Base-by-base conservation (phyloP, 2,888 invertebrate species). In the Omphaloscelis lunosa region DNA sequence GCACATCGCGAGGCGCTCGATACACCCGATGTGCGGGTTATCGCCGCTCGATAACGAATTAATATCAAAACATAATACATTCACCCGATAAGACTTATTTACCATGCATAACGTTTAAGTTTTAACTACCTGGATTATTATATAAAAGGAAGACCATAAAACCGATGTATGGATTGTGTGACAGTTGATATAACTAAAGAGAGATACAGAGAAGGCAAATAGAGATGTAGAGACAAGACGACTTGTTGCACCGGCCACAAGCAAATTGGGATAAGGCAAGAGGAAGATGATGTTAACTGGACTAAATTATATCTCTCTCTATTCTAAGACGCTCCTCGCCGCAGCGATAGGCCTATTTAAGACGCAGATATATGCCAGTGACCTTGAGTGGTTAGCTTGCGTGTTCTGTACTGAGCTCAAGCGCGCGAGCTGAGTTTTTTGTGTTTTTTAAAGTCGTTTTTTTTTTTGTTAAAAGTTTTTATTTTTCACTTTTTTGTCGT, bases 71-170 rank as follows among this genome's bases (percentile, higher is more conserved):
- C 88, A 86, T 81, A 77, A 83, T 78, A 86, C 86, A 82, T 72
- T 85, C 73, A 72, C 59, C 58, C 72, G 85, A 87, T 87, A 88
- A 80, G 85, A 79, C 76, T 88, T 88, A 85, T 88, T 88, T 85
- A 86, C 87, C 77, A 51, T 72, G 72, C 78, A 53, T 51, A 66
- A 71, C 34, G 70, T 73, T 73, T 65, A 68, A 67, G 27, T 70
- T 80, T 62, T 39, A 51, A 51, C 76, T 86, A 72, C 76, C 84
- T 84, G 74, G n/a, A 76, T 68, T 61, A 70, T 83, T 53, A 11
- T 45, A 66, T 45, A 66, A 39, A 27, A 63, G 11, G 23, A 53
- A 51, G 15, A 23, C 56, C 23, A 17, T 27, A 34, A 0, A 72
- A 51, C 1, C 20, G 1, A 41, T 8, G 4, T 12, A 12, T 39